Percentiles rank a stretch among this genome's conserved stretches.
phyloP scores from a whole-genome alignment of 2,113 vertebrate genomes.

The Dicentrarchus labrax region DNA sequence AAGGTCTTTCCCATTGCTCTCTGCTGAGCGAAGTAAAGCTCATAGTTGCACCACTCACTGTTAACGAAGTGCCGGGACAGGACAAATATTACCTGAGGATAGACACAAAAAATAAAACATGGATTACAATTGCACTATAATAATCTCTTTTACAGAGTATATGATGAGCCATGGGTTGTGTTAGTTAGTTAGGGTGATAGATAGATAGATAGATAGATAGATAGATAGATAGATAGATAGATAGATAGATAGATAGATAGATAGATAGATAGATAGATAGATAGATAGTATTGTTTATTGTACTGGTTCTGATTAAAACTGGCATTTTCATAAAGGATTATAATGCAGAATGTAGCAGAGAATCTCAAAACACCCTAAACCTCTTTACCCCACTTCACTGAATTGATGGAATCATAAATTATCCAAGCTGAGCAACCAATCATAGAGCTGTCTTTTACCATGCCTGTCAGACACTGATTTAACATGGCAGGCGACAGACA shows the following conservation, averaged over 20 bases:
- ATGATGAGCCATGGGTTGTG: neutral
- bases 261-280: too few species aligned
- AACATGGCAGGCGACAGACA: neutral
- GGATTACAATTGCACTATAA: neutral
- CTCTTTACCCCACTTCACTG: neutral
- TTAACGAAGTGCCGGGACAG: constrained; percentile 88
- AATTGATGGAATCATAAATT: neutral
- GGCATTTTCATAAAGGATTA: too few species aligned
- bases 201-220: too few species aligned
- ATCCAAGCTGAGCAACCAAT: neutral
- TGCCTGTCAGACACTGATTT: neutral
- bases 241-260: too few species aligned
- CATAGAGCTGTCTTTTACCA: neutral
- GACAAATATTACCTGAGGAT: constrained; percentile 86
- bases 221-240: too few species aligned
- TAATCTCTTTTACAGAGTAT: neutral
- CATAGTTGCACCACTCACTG: constrained; percentile 93
- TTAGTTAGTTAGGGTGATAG: neutral
- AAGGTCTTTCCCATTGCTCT: constrained; percentile 86
- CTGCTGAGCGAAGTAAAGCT: constrained; percentile 92
- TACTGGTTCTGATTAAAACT: neutral
- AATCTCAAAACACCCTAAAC: neutral
- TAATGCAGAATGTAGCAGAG: too few species aligned
- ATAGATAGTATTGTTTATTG: too few species aligned
- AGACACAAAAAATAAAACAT: constrained; percentile 3